A percentile compares a stretch with the other conserved stretches of the same genome.
These are phyloP conservation scores for Nannoperca australis DNA, from an alignment of 2,797 vertebrate species.

Conservation along the genomic window DNA sequence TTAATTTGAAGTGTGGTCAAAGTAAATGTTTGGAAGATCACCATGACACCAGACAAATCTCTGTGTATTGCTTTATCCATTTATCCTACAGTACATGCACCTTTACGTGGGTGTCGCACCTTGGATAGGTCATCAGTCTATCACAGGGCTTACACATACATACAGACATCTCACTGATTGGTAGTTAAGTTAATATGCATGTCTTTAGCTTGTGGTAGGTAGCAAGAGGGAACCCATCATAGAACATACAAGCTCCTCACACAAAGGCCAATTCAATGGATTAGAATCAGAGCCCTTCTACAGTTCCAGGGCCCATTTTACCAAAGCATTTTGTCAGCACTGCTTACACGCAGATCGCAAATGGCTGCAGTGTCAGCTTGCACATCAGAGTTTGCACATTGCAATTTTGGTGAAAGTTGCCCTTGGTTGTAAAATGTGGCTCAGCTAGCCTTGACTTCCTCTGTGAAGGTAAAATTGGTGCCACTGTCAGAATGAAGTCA, in stretches of 20 bases:
- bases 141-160: neutral
- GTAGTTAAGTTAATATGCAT: neutral
- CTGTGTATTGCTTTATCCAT: no score
- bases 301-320: neutral
- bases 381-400: neutral
- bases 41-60: neutral
- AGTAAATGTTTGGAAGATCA: neutral
- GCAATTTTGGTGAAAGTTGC: neutral
- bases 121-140: neutral
- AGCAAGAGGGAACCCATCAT: no score
- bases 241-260: neutral
- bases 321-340: neutral
- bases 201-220: neutral
- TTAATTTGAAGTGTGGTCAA: neutral
- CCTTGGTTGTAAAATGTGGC: neutral
- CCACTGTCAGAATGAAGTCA: neutral
- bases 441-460: neutral
- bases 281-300: no score
- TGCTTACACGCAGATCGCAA: neutral
- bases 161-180: no score
- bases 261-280: neutral
- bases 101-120: no score
- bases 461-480: slow-evolving; percentile 15
- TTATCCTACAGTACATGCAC: neutral
- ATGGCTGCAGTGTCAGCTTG: neutral